Conservation (phyloP, 2,888 invertebrate species). For the Drosophila paramelanica region DNA sequence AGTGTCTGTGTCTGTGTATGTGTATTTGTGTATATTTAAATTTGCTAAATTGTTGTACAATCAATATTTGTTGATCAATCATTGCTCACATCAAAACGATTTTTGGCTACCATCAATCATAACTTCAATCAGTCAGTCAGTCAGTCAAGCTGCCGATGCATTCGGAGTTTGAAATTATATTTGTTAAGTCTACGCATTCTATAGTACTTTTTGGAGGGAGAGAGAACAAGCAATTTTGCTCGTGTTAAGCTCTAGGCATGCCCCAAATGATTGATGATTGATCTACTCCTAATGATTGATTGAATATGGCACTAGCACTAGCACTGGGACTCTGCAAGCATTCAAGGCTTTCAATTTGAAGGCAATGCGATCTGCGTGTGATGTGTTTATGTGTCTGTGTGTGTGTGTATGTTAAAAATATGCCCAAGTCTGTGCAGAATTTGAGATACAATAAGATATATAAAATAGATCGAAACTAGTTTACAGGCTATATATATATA, state of each 20-base stretch:
- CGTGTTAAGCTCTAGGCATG: constrained; percentile 71
- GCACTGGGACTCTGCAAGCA: constrained; percentile 50
- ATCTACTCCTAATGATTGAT: constrained; percentile 30
- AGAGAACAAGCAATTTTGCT: constrained; percentile 61
- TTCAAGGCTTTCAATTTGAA: constrained; percentile 10
- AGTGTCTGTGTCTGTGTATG: constrained; percentile 4
- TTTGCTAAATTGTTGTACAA: constrained; percentile 49
- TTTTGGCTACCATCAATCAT: constrained; percentile 35
- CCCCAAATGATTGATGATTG: constrained; percentile 41
- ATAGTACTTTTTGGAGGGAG: constrained; percentile 54
- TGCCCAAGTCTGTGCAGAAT: constrained; percentile 22
- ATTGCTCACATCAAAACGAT: constrained; percentile 28
- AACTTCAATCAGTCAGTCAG: constrained; percentile 37
- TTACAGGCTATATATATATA: constrained; percentile 13
- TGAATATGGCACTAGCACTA: constrained; percentile 56
- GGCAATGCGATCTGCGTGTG: constrained; percentile 22
- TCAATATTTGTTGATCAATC: constrained; percentile 46
- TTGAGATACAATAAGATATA: constrained; percentile 27
- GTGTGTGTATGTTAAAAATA: constrained; percentile 22
- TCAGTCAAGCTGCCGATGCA: constrained; percentile 31
- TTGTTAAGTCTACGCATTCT: constrained; percentile 49
- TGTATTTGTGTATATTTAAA: constrained; percentile 29
- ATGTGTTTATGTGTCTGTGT: constrained; percentile 17
- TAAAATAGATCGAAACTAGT: constrained; percentile 29
- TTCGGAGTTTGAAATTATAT: constrained; percentile 19